Percentiles rank a stretch among this genome's conserved stretches.
These are phyloP conservation scores for Heliconius eleuchia DNA, from an alignment of 1,140 invertebrate genomes.

Conservation along the genomic window DNA sequence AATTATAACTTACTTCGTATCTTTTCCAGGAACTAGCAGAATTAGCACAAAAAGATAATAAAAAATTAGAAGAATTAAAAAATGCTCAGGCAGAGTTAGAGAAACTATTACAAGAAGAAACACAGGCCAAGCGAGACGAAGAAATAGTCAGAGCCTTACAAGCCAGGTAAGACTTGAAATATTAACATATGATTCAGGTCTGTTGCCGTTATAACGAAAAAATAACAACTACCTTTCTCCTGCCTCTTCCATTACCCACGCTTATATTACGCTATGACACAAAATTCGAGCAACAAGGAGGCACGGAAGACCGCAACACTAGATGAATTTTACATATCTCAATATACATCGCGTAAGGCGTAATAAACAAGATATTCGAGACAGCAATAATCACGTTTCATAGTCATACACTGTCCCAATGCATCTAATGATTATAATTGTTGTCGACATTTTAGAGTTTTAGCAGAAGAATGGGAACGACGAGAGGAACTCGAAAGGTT, in stretches of 20 bases:
- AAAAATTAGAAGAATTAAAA: constrained; percentile 87
- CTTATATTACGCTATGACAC: too few relatives aligned
- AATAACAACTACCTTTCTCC: too few relatives aligned
- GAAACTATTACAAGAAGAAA: constrained; percentile 88
- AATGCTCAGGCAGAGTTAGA: constrained; percentile 85
- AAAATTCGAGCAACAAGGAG: too few relatives aligned
- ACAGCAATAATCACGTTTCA: too few relatives aligned
- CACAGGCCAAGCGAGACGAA: constrained; percentile 91
- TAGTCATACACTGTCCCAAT: background rate
- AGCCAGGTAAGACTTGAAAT: constrained; percentile 76
- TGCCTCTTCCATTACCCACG: too few relatives aligned
- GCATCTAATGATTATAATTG: background rate
- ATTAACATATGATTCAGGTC: too few relatives aligned
- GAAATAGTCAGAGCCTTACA: constrained; percentile 90
- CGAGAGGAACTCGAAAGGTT: constrained; percentile 89
- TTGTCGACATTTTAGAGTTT: constrained; percentile 78
- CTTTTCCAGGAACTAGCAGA: constrained; percentile 82
- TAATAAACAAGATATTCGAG: too few relatives aligned
- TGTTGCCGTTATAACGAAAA: too few relatives aligned
- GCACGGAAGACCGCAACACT: too few relatives aligned
- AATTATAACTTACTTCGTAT: background rate
- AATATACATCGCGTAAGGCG: too few relatives aligned
- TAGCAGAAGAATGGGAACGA: constrained; percentile 92
- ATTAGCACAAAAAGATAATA: constrained; percentile 86
- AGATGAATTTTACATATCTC: too few relatives aligned